Evolutionary conservation across 2,113 vertebrate genomes (phyloP), one percentile per base, ranked within the genome.

Genomic region (Pandion haliaetus): DNA sequence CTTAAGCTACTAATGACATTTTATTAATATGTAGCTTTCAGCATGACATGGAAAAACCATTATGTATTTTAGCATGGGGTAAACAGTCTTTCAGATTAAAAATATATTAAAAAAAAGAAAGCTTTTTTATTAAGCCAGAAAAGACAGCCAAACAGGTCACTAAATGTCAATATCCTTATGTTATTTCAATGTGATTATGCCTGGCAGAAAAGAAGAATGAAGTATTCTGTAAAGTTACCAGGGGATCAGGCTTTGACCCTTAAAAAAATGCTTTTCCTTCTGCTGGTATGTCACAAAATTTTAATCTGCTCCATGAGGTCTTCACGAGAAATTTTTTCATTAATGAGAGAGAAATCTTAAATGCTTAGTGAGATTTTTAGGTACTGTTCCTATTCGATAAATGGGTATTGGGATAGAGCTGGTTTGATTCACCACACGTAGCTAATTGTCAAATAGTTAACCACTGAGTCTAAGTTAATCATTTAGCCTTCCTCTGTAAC

Each of bases 1-100:
- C 47, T 90, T 49, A 38, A 86, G 42, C 19, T 58, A 28, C 70
- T 93, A 90, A 94, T 76, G 55, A 12, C 17, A 55, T 77, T 86
- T 86, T 83, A 86, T 93, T 90, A 86, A 70, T 74, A 83, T 50
- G 59, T 42, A 58, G 40, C 82, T 97, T 94, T 94, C 79, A 93
- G 11, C 45, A 40, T 44, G 69, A 63, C 29, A 42, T 25, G 69
- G 25, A 61, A 93, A 93, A 93, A 88, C 3, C 12, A 63, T 69
- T 62, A 80, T 32, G 32, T 54, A 26, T 85, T 96, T 88, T 93
- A 74, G 40, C 47, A 49, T 55, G 31, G 29, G 21, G 23, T 52
- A 83, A 92, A 71, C 38, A 92, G 59, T 19, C 28, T 93, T 90
- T 90, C 55, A 77, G n/a, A 50, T 59, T 45, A 45, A 71, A 83